A percentile compares a stretch with the other conserved stretches of the same genome.
phyloP scores from a whole-genome alignment of 1,140 invertebrate species.

The Panagrolaimus sp. region DNA sequence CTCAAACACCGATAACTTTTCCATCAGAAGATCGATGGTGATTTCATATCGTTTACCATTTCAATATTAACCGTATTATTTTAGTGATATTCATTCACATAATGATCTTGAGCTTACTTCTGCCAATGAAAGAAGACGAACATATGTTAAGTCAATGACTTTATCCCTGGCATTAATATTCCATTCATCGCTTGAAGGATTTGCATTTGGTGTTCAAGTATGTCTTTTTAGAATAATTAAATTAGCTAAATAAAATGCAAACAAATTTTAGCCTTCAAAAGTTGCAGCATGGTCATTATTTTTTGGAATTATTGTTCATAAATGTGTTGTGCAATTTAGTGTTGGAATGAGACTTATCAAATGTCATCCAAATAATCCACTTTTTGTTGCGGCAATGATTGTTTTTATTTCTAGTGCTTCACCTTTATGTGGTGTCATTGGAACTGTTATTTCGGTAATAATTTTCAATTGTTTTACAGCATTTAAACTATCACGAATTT shows the following conservation, averaged over 20 bases:
- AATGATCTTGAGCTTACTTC: constrained; percentile 14
- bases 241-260: neutral
- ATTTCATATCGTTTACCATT: no score
- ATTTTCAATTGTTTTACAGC: neutral
- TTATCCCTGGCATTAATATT: constrained; percentile 26
- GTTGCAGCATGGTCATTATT: constrained; percentile 16
- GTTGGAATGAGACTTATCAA: constrained; percentile 34
- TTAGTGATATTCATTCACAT: constrained; percentile 26
- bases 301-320: constrained; percentile 28
- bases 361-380: constrained; percentile 29
- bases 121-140: neutral
- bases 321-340: constrained; percentile 32
- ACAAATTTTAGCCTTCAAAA: neutral
- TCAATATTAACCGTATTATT: constrained; percentile 3
- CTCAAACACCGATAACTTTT: no score
- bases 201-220: constrained; percentile 26
- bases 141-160: constrained; percentile 25
- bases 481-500: neutral
- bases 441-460: constrained; percentile 23
- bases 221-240: neutral
- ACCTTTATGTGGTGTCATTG: constrained; percentile 32
- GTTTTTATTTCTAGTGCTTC: constrained; percentile 28
- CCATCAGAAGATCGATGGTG: no score
- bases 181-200: constrained; percentile 29
- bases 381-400: constrained; percentile 19